Conservation (phyloP, 1,140 invertebrate genomes). For the Pachypeltis micranthus region DNA sequence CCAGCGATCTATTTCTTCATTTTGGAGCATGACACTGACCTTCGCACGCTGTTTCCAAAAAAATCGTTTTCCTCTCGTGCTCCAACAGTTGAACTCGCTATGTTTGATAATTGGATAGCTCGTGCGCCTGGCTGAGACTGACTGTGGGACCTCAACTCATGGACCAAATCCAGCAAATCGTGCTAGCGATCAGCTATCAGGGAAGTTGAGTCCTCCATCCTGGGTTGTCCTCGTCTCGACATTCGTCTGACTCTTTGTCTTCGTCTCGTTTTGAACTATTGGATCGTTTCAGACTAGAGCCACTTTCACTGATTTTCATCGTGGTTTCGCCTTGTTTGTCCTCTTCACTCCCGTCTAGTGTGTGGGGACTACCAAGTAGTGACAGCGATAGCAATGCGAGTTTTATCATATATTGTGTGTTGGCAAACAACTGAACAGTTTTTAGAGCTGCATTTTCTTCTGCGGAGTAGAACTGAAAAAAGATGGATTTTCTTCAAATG, state of each 20-base stretch:
- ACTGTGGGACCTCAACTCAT: slow-evolving; percentile 47
- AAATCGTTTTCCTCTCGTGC: slow-evolving; percentile 29
- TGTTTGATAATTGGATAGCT: slow-evolving; percentile 8
- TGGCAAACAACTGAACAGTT: too few relatives aligned
- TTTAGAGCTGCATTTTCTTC: too few relatives aligned
- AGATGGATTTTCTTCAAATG: too few relatives aligned
- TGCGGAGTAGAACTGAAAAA: too few relatives aligned
- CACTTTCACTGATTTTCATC: slow-evolving; percentile 10
- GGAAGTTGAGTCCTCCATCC: slow-evolving; percentile 48
- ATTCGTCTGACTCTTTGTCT: slow-evolving; percentile 32
- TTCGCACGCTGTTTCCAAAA: slow-evolving; percentile 34
- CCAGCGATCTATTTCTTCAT: slow-evolving; percentile 37
- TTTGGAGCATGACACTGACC: slow-evolving; percentile 50
- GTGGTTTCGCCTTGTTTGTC: slow-evolving; percentile 25
- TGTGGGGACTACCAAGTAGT: slow-evolving; percentile 11
- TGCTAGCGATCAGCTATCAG: slow-evolving; percentile 43
- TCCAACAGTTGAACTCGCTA: slow-evolving; percentile 36
- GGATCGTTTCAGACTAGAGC: slow-evolving; percentile 7
- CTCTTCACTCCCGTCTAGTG: slow-evolving; percentile 18
- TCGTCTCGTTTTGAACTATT: slow-evolving; percentile 27
- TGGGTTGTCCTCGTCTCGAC: slow-evolving; percentile 37
- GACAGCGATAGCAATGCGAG: neutral
- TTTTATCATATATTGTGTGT: too few relatives aligned
- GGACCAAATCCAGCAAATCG: slow-evolving; percentile 49
- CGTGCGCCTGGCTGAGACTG: slow-evolving; percentile 37